Evolutionary conservation across 2,113 vertebrate genomes (phyloP).

Genomic region (Puma concolor): DNA sequence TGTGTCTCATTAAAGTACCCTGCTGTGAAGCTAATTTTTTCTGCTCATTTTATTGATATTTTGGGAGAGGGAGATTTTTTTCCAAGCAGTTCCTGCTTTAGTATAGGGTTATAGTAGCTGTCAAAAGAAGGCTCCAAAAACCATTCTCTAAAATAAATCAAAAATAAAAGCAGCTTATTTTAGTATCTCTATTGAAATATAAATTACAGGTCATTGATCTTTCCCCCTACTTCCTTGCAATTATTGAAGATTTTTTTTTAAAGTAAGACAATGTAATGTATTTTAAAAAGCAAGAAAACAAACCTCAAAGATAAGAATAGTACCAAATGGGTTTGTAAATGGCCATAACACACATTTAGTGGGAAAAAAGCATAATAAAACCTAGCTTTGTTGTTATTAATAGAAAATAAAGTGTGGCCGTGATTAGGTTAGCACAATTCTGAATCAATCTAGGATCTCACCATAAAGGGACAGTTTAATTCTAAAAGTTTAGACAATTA

Average conservation of each 20-base stretch:
- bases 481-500: neutral
- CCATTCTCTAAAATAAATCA: slow-evolving; percentile 73
- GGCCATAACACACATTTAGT: neutral
- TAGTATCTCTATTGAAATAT: slow-evolving; percentile 74
- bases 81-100: slow-evolving; percentile 53
- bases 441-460: neutral
- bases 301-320: slow-evolving; percentile 53
- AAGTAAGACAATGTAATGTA: slow-evolving; percentile 62
- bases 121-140: slow-evolving; percentile 74
- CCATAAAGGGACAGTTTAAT: neutral
- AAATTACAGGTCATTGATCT: slow-evolving; percentile 76
- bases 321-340: slow-evolving; percentile 50
- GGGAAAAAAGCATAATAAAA: slow-evolving; percentile 14
- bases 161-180: slow-evolving; percentile 78
- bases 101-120: slow-evolving; percentile 65
- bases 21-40: slow-evolving; percentile 79
- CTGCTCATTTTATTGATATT: slow-evolving; percentile 79
- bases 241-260: slow-evolving; percentile 65
- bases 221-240: slow-evolving; percentile 63
- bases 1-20: slow-evolving; percentile 72
- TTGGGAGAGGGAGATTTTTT: slow-evolving; percentile 71
- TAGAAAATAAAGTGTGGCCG: neutral
- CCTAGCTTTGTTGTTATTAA: slow-evolving; percentile 24
- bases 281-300: slow-evolving; percentile 71
- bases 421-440: neutral